Percentiles rank a stretch among this genome's conserved stretches.
Conservation (phyloP, 2,113 vertebrate genomes). For the Bufo gargarizans region DNA sequence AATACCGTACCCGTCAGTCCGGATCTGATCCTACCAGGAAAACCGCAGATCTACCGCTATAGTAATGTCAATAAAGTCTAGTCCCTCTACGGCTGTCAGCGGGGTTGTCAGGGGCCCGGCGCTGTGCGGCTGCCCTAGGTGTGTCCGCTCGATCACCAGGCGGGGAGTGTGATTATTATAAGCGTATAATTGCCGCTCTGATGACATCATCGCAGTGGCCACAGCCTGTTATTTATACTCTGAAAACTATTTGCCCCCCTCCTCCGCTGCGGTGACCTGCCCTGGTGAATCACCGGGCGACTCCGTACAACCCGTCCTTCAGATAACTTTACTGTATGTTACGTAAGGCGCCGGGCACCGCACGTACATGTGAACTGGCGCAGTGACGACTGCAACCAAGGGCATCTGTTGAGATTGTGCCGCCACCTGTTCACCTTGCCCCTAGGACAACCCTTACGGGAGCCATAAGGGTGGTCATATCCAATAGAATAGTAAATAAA, state of each 20-base stretch:
- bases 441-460: no score
- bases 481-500: no score
- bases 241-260: not conserved
- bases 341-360: not conserved
- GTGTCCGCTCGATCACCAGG: not conserved
- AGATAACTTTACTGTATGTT: not conserved
- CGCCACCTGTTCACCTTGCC: no score
- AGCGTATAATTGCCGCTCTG: not conserved
- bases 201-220: not conserved
- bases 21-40: not conserved
- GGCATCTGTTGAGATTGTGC: not conserved
- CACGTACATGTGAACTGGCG: not conserved
- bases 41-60: not conserved
- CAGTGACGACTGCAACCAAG: no score
- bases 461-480: no score
- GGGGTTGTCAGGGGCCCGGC: no score
- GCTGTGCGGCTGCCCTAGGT: not conserved
- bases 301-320: not conserved
- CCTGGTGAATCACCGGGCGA: constrained; percentile 30
- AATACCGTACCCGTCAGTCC: not conserved
- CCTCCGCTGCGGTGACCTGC: not conserved
- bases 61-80: not conserved
- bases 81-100: not conserved
- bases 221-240: constrained; percentile 15
- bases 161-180: constrained; percentile 13